Evolutionary conservation across 2,888 invertebrate genomes (phyloP).

Genomic region (Coelopa pilipes): DNA sequence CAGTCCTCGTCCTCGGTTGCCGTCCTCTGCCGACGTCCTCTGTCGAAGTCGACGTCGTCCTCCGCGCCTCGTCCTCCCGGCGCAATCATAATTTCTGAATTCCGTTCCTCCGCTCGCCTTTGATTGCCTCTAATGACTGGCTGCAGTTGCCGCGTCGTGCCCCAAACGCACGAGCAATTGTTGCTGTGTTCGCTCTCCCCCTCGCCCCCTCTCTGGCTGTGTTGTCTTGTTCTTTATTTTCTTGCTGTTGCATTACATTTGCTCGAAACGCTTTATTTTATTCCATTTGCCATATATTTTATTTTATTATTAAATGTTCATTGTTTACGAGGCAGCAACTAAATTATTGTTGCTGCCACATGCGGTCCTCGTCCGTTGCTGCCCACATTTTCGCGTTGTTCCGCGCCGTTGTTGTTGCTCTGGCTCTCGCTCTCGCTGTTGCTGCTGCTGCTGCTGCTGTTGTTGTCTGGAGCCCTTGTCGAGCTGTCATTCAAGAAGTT

Average conservation of each 20-base stretch:
- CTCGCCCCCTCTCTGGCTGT: background rate
- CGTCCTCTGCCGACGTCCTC: too few species aligned
- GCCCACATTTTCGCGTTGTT: slow-evolving; percentile 19
- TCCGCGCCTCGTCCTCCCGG: background rate
- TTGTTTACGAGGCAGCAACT: slow-evolving; percentile 62
- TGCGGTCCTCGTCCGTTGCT: slow-evolving; percentile 47
- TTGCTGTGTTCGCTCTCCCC: slow-evolving; percentile 31
- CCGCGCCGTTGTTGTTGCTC: slow-evolving; percentile 9
- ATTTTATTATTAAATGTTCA: slow-evolving; percentile 55
- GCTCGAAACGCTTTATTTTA: slow-evolving; percentile 57
- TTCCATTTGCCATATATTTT: slow-evolving; percentile 60
- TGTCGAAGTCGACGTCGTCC: background rate
- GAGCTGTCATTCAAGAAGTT: slow-evolving; percentile 31
- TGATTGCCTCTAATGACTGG: slow-evolving; percentile 40
- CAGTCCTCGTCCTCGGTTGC: too few species aligned
- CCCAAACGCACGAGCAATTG: slow-evolving; percentile 6
- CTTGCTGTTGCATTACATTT: slow-evolving; percentile 38
- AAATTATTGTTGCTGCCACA: slow-evolving; percentile 55
- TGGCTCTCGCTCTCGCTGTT: slow-evolving; percentile 21
- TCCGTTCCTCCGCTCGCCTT: slow-evolving; percentile 28
- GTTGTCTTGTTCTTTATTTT: slow-evolving; percentile 29
- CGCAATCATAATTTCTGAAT: slow-evolving; percentile 27
- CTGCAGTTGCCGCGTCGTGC: slow-evolving; percentile 32
- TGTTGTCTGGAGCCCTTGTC: slow-evolving; percentile 34
- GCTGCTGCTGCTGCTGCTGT: slow-evolving; percentile 40